A percentile compares a stretch with the other conserved stretches of the same genome.
These are phyloP conservation scores for Spodoptera litura DNA, from an alignment of 1,140 invertebrate species.

Conservation along the genomic window DNA sequence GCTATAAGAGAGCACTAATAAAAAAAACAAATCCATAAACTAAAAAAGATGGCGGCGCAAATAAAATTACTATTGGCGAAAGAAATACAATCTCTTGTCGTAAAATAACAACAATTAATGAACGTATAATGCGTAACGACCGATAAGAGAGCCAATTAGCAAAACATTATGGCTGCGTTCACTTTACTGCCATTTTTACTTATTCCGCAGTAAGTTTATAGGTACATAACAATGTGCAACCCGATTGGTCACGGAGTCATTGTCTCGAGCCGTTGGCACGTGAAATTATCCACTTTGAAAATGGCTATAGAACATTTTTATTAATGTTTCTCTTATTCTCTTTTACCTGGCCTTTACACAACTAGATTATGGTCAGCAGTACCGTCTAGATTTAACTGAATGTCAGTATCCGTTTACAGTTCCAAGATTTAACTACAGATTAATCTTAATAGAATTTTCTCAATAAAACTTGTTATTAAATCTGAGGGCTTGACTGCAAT, in stretches of 20 bases:
- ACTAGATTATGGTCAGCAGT: too few species aligned
- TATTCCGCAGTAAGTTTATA: constrained; percentile 45
- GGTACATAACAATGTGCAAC: constrained; percentile 52
- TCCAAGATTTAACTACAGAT: too few species aligned
- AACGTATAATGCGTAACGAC: constrained; percentile 67
- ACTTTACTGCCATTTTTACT: constrained; percentile 57
- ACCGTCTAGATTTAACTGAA: too few species aligned
- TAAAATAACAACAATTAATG: constrained; percentile 74
- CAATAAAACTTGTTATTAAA: too few species aligned
- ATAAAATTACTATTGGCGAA: constrained; percentile 66
- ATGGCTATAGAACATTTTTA: constrained; percentile 23
- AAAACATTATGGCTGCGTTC: constrained; percentile 65
- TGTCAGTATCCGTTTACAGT: too few species aligned
- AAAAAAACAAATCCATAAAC: constrained; percentile 50
- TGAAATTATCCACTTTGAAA: constrained; percentile 50
- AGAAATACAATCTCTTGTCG: constrained; percentile 72
- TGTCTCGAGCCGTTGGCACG: constrained; percentile 52
- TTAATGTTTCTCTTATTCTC: constrained; percentile 10
- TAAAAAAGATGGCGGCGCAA: constrained; percentile 61
- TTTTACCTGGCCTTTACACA: too few species aligned
- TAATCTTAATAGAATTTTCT: too few species aligned
- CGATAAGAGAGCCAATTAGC: constrained; percentile 78
- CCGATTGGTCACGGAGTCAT: constrained; percentile 52
- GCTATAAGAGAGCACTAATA: constrained; percentile 25
- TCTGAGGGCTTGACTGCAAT: too few species aligned